phyloP scores from a whole-genome alignment of 2,888 invertebrate species.

The Rotaria socialis region DNA sequence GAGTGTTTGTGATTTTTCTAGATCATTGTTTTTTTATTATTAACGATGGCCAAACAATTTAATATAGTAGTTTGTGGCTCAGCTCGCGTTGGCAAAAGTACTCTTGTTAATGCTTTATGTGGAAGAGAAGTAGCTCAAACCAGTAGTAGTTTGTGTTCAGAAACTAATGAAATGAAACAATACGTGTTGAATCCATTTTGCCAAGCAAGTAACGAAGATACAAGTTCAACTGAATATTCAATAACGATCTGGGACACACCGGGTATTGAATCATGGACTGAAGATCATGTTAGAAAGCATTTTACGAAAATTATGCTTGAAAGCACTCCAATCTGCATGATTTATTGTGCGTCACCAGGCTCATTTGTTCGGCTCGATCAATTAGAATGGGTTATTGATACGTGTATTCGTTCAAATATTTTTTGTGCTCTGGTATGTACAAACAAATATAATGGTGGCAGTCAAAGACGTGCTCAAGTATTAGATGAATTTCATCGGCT shows the following conservation, averaged over 20 bases:
- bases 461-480: background rate
- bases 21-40: background rate
- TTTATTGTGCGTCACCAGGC: slow-evolving; percentile 2
- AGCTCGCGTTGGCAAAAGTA: background rate
- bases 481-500: background rate
- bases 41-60: background rate
- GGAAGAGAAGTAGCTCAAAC: background rate
- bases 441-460: background rate
- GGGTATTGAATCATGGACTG: background rate
- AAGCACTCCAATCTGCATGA: background rate
- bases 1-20: background rate
- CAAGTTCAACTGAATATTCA: background rate
- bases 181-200: background rate
- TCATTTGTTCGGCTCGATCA: background rate
- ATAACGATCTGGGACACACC: background rate
- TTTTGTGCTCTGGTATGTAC: background rate
- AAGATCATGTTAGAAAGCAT: background rate
- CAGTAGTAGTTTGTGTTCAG: background rate
- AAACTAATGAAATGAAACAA: background rate
- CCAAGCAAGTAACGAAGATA: background rate
- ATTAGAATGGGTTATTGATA: background rate
- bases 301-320: background rate
- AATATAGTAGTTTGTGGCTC: background rate
- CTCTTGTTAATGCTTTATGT: slow-evolving; percentile 3
- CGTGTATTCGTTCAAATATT: background rate